Percentiles rank a stretch among this genome's conserved stretches.
These are phyloP conservation scores for Acronicta psi DNA, from an alignment of 2,888 invertebrate genomes.

Conservation along the genomic window DNA sequence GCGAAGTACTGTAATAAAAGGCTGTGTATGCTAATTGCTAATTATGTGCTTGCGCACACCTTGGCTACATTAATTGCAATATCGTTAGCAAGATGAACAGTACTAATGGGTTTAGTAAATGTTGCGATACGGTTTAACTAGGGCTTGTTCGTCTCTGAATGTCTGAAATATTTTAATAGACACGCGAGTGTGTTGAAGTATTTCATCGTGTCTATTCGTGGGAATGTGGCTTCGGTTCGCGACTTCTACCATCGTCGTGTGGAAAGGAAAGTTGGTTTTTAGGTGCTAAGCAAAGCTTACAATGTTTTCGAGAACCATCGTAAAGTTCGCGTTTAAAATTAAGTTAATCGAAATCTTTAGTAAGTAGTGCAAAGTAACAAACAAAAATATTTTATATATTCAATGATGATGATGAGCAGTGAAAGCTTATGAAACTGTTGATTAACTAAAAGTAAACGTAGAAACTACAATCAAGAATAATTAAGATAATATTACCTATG, in stretches of 20 bases:
- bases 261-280: not conserved
- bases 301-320: too few relatives aligned
- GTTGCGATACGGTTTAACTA: constrained; percentile 4
- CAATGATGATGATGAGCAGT: too few relatives aligned
- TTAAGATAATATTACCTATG: not conserved
- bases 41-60: constrained; percentile 51
- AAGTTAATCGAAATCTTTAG: too few relatives aligned
- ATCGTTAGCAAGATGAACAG: constrained; percentile 49
- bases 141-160: not conserved
- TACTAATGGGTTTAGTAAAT: constrained; percentile 24
- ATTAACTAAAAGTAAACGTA: not conserved
- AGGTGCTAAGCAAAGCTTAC: not conserved
- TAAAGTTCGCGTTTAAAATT: too few relatives aligned
- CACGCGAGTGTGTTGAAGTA: constrained; percentile 1
- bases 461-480: too few relatives aligned
- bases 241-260: not conserved
- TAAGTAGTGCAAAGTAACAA: too few relatives aligned
- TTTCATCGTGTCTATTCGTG: constrained; percentile 2
- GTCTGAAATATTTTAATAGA: not conserved
- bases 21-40: constrained; percentile 57
- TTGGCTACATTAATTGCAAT: constrained; percentile 56
- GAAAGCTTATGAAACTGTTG: too few relatives aligned
- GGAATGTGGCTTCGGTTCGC: not conserved
- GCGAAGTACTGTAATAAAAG: constrained; percentile 41
- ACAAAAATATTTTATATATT: too few relatives aligned